phyloP scores from a whole-genome alignment of 1,140 invertebrate species.

The Diprion similis region DNA sequence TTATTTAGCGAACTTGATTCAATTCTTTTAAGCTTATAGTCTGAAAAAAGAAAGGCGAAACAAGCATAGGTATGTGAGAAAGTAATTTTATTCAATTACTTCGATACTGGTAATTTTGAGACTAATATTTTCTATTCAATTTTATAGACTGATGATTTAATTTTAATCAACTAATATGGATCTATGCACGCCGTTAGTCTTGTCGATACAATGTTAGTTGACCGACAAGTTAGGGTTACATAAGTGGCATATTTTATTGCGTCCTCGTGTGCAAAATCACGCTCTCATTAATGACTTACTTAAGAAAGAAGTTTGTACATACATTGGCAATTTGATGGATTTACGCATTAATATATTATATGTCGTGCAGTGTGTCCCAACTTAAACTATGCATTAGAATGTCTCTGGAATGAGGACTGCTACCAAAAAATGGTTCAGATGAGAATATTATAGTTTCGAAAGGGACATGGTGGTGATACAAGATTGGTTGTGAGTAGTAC shows the following conservation, averaged over 20 bases:
- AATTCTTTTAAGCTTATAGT: too few species aligned
- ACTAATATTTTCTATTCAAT: neutral
- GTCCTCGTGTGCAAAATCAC: neutral
- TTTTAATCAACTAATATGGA: neutral
- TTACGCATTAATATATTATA: too few species aligned
- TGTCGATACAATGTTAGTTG: neutral
- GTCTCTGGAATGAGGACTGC: neutral
- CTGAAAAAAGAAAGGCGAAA: too few species aligned
- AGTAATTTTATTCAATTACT: too few species aligned
- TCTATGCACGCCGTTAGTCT: neutral
- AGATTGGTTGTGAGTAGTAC: too few species aligned
- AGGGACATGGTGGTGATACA: too few species aligned
- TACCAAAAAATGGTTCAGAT: neutral
- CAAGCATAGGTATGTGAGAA: too few species aligned
- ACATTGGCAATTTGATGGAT: too few species aligned
- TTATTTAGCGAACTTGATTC: too few species aligned
- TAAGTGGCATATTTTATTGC: neutral
- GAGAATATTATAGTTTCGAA: neutral
- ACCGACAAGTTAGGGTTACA: too few species aligned
- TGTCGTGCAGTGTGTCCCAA: neutral
- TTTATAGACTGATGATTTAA: neutral
- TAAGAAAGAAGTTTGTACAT: too few species aligned
- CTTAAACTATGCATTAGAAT: neutral
- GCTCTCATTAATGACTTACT: too few species aligned
- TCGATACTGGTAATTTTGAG: neutral